A percentile compares a stretch with the other conserved stretches of the same genome.
Evolutionary conservation across 2,113 vertebrate genomes (phyloP).

Genomic region (Eulacestoma nigropectus): DNA sequence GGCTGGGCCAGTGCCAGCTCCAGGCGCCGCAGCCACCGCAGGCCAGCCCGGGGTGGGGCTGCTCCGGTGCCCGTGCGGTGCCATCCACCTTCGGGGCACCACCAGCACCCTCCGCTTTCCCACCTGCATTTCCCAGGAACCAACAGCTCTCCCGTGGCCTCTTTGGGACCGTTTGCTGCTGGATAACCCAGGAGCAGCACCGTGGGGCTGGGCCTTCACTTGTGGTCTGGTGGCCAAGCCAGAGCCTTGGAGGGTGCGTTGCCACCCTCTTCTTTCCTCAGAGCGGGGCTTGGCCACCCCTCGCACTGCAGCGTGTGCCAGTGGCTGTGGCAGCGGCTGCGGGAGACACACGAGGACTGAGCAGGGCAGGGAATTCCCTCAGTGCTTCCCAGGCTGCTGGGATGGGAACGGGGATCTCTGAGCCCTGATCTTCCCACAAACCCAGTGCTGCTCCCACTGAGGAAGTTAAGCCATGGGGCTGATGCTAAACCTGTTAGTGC

Average conservation of each 20-base stretch:
- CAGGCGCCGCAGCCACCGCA: fast-evolving
- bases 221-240: background rate
- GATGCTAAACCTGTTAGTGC: background rate
- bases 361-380: background rate
- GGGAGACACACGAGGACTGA: fast-evolving
- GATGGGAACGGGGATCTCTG: background rate
- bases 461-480: background rate
- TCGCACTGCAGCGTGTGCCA: fast-evolving
- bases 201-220: fast-evolving
- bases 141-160: background rate
- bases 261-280: fast-evolving
- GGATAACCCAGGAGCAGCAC: background rate
- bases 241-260: fast-evolving
- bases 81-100: background rate
- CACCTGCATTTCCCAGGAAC: background rate
- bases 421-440: background rate
- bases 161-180: fast-evolving
- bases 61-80: background rate
- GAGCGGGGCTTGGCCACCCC: too few relatives aligned
- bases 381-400: fast-evolving
- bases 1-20: background rate
- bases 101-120: background rate
- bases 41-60: fast-evolving
- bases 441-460: background rate
- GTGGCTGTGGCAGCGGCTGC: fast-evolving